Evolutionary conservation across 2,888 invertebrate genomes (phyloP).

Genomic region (Sussaba pulchella): DNA sequence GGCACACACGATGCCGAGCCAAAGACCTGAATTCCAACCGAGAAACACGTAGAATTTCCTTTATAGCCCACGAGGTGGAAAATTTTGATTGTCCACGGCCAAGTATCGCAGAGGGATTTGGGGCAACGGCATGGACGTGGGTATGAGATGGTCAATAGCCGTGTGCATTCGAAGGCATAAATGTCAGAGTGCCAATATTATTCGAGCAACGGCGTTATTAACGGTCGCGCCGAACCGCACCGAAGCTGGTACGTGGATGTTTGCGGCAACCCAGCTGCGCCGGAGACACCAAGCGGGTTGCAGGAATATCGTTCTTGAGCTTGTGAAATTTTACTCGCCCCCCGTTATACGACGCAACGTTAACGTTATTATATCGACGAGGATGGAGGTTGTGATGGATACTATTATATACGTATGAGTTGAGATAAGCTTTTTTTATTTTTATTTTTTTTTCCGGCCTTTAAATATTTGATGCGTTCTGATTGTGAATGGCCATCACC

Average conservation of each 20-base stretch:
- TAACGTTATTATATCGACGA: conserved; percentile 48
- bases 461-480: too few relatives aligned
- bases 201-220: conserved; percentile 33
- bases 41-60: conserved; percentile 55
- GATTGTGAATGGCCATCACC: too few relatives aligned
- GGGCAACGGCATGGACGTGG: neutral
- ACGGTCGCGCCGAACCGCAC: neutral
- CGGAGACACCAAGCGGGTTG: neutral
- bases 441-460: too few relatives aligned
- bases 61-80: conserved; percentile 39
- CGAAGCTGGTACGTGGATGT: neutral
- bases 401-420: conserved; percentile 13
- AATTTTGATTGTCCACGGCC: conserved; percentile 46
- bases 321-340: conserved; percentile 62
- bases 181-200: conserved; percentile 35
- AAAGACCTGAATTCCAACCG: conserved; percentile 27
- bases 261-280: neutral
- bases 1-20: conserved; percentile 11
- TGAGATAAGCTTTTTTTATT: too few relatives aligned
- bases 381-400: neutral
- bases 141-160: conserved; percentile 21
- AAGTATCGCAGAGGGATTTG: conserved; percentile 33
- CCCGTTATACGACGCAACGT: conserved; percentile 46
- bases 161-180: conserved; percentile 32
- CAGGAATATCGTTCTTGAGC: conserved; percentile 12